Evolutionary conservation across 2,113 vertebrate genomes (phyloP).

Genomic region (Harpagus bidentatus): DNA sequence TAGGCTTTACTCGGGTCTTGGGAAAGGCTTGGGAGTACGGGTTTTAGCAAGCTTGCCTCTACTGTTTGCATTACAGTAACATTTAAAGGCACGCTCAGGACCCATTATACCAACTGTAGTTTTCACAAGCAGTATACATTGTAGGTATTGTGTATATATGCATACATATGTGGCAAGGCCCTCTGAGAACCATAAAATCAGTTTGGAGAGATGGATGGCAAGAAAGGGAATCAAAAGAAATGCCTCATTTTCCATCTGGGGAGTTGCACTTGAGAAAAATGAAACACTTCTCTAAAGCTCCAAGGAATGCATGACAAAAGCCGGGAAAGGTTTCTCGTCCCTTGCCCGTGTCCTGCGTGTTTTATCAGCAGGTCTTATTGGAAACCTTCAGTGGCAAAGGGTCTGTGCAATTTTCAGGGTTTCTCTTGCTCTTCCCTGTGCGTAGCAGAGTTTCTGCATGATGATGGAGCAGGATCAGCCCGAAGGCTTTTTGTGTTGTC

Average conservation of each 20-base stretch:
- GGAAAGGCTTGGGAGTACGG: background rate
- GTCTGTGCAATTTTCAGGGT: background rate
- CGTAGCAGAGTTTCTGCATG: background rate
- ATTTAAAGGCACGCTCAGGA: background rate
- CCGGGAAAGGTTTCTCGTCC: background rate
- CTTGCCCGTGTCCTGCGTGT: background rate
- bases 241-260: background rate
- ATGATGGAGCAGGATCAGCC: background rate
- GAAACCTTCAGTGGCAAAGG: background rate
- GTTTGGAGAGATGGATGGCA: background rate
- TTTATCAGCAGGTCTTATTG: background rate
- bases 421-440: background rate
- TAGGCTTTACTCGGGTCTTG: background rate
- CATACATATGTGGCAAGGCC: fast-evolving
- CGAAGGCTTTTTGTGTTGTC: background rate
- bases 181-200: background rate
- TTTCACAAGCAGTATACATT: background rate
- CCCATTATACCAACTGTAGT: background rate
- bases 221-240: background rate
- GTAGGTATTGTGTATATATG: background rate
- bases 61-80: background rate
- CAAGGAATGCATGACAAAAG: background rate
- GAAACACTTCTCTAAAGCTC: background rate
- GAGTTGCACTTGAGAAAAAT: background rate
- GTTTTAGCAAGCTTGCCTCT: background rate